A percentile compares a stretch with the other conserved stretches of the same genome.
These are phyloP conservation scores for Lobophora halterata DNA, from an alignment of 2,888 invertebrate species.

Conservation along the genomic window DNA sequence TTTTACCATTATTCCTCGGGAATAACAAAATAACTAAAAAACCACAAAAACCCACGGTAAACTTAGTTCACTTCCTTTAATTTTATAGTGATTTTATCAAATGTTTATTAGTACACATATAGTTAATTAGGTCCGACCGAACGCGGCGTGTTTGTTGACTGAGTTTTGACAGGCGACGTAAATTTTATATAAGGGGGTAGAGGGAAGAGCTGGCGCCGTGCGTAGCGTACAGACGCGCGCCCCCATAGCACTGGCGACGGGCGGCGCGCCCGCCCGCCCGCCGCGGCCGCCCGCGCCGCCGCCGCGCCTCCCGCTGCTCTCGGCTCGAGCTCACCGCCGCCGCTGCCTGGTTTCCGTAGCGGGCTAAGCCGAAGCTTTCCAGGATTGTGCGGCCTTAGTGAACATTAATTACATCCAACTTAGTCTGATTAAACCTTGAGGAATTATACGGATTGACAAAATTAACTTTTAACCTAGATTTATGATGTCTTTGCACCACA, in stretches of 20 bases:
- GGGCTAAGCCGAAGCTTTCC: slow-evolving; percentile 73
- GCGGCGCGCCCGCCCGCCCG: slow-evolving; percentile 19
- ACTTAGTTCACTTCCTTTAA: slow-evolving; percentile 50
- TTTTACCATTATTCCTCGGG: slow-evolving; percentile 39
- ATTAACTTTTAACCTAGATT: slow-evolving; percentile 80
- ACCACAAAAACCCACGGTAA: slow-evolving; percentile 41
- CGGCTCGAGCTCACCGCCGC: too few relatives aligned
- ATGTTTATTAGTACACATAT: slow-evolving; percentile 39
- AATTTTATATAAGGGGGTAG: slow-evolving; percentile 54
- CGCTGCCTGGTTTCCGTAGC: slow-evolving; percentile 64
- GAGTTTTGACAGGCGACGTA: slow-evolving; percentile 63
- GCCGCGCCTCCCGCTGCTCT: slow-evolving; percentile 46
- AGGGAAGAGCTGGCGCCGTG: slow-evolving; percentile 36
- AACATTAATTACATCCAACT: slow-evolving; percentile 80
- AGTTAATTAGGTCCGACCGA: slow-evolving; percentile 47
- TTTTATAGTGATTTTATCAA: slow-evolving; percentile 34
- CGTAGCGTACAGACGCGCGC: slow-evolving; percentile 58
- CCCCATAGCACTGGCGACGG: slow-evolving; percentile 57
- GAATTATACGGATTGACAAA: slow-evolving; percentile 80
- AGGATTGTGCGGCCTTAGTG: slow-evolving; percentile 78
- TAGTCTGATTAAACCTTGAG: slow-evolving; percentile 80
- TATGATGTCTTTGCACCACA: slow-evolving; percentile 50
- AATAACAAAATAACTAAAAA: slow-evolving; percentile 41
- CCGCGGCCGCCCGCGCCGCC: slow-evolving; percentile 37
- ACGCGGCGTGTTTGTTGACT: slow-evolving; percentile 47